Evolutionary conservation across 2,888 invertebrate genomes (phyloP), one percentile per base, ranked within the genome.

Genomic region (Drosophila barbarae): DNA sequence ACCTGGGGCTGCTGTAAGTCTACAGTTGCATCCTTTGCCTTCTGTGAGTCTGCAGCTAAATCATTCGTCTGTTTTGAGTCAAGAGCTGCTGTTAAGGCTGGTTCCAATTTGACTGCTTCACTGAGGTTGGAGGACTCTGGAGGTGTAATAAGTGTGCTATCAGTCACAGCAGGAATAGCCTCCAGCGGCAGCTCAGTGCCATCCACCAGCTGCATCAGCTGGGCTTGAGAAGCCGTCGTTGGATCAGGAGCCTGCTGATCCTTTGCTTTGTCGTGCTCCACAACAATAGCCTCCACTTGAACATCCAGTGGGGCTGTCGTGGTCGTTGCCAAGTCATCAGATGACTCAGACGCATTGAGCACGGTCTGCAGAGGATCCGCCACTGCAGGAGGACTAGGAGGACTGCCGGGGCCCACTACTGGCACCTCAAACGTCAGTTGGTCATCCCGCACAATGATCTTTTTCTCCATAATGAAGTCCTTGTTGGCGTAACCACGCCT

Each of bases 401-500:
- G 42, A 9, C 56, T 64, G 13, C 44, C 65, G 1, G 69, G 54
- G 28, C 65, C 52, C 21, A 60, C 50, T 4, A 81, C 78, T 35
- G 91, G 89, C 44, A 93, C 89, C 73, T 87, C 90, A 74, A 54
- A 69, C 12, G 77, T 73, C 63, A 91, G 77, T 5, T 86, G 60
- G 1, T 57, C 59, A 66, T 90, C 80, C 74, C 88, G 85, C 63
- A 91, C 70, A 6, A 91, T 63, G 44, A 94, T 77, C 87, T 91
- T 92, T 6, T 84, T 83, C 90, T 95, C 95, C 78, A 89, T 90
- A 51, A 95, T 86, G 75, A 93, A 91, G 1, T 80, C 84, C 54
- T 90, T 89, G 26, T 92, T 93, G 1, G 92, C 92, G 87, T 94
- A 95, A 26, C 95, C 95, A 63, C 92, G 88, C 83, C 92, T 91